Conservation (phyloP, 2,888 invertebrate species). For the Teleogryllus oceanicus region DNA sequence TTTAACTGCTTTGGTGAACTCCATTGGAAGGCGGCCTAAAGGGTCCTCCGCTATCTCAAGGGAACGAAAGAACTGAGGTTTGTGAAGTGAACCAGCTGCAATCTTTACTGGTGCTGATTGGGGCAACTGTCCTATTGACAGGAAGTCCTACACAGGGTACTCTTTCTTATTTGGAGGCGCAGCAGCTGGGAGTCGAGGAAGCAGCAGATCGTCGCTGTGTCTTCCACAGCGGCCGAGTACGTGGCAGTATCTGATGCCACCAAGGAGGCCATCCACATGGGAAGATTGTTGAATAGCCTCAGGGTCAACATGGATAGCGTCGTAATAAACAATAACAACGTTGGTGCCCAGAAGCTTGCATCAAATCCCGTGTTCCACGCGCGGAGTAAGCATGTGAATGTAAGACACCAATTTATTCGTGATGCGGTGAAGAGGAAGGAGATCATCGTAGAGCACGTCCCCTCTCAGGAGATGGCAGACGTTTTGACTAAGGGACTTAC, state of each 20-base stretch:
- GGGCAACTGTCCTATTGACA: slow-evolving; percentile 36
- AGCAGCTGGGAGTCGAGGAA: background rate
- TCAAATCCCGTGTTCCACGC: background rate
- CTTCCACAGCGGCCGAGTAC: slow-evolving; percentile 39
- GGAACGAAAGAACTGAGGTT: slow-evolving; percentile 39
- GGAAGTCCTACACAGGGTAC: slow-evolving; percentile 34
- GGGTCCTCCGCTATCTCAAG: slow-evolving; percentile 42
- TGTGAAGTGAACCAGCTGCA: slow-evolving; percentile 34
- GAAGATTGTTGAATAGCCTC: slow-evolving; percentile 26
- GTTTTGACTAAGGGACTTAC: background rate
- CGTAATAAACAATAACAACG: background rate
- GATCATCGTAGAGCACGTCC: slow-evolving; percentile 20
- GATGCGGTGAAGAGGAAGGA: slow-evolving; percentile 24
- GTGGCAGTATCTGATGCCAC: slow-evolving; percentile 20
- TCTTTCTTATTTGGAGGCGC: slow-evolving; percentile 25
- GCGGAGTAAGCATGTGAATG: slow-evolving; percentile 34
- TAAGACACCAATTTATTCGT: slow-evolving; percentile 33
- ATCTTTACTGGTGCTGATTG: slow-evolving; percentile 43
- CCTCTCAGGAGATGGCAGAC: background rate
- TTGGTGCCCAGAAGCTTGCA: background rate
- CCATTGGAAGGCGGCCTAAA: slow-evolving; percentile 42
- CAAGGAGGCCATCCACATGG: slow-evolving; percentile 31
- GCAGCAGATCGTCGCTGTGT: slow-evolving; percentile 37
- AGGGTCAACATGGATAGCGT: background rate
- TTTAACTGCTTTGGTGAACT: slow-evolving; percentile 31